Conservation (phyloP, 2,888 invertebrate genomes). For the Cybosia mesomella region DNA sequence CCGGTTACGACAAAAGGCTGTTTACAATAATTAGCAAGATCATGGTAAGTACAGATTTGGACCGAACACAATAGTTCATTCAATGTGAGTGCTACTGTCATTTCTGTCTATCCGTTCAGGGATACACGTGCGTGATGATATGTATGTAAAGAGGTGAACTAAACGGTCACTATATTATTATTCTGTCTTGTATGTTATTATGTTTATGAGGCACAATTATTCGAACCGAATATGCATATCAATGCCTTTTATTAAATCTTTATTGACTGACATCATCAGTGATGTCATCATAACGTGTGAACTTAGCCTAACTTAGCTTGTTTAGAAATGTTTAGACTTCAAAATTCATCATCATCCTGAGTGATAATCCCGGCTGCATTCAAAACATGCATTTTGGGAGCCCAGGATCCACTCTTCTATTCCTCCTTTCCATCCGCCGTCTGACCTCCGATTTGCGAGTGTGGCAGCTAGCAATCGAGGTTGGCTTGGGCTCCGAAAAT, state of each 20-base stretch:
- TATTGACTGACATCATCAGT: slow-evolving; percentile 10
- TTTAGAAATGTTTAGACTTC: not conserved
- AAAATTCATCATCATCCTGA: too few relatives aligned
- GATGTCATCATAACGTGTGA: not conserved
- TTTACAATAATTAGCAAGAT: too few relatives aligned
- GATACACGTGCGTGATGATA: not conserved
- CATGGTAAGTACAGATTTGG: too few relatives aligned
- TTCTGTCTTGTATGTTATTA: slow-evolving; percentile 32
- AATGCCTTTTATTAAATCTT: slow-evolving; percentile 27
- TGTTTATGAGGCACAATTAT: slow-evolving; percentile 38
- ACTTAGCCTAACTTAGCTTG: not conserved
- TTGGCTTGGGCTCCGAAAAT: too few relatives aligned
- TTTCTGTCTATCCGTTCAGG: not conserved
- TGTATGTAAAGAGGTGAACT: not conserved
- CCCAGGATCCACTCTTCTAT: too few relatives aligned
- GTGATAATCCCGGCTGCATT: too few relatives aligned
- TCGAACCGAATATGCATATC: slow-evolving; percentile 31
- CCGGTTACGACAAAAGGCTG: too few relatives aligned
- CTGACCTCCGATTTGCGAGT: too few relatives aligned
- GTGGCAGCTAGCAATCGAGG: too few relatives aligned
- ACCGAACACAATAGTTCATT: too few relatives aligned
- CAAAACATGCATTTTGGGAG: too few relatives aligned
- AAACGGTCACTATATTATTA: slow-evolving; percentile 15
- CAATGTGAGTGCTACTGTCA: not conserved
- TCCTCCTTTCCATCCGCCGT: too few relatives aligned